Evolutionary conservation across 2,113 vertebrate species (phyloP).

Genomic region (Periophthalmodon schlosseri): DNA sequence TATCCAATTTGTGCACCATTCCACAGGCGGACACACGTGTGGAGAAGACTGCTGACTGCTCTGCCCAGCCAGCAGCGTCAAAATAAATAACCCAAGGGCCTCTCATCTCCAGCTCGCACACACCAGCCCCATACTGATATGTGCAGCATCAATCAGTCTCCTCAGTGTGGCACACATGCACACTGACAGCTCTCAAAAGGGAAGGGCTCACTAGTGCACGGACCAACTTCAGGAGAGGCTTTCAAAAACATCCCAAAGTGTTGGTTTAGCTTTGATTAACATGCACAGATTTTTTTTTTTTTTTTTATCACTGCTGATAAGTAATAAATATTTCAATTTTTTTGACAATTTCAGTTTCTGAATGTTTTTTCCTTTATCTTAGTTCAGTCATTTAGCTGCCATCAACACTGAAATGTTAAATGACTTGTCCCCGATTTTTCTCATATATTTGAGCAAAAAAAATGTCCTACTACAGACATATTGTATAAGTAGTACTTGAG

Average conservation of each 20-base stretch:
- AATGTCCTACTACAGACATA: too few species aligned
- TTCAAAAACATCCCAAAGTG: slow-evolving; percentile 5
- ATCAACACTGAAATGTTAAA: too few species aligned
- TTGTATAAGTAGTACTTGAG: too few species aligned
- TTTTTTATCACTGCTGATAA: too few species aligned
- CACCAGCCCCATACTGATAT: slow-evolving; percentile 19
- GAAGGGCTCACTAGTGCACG: slow-evolving; percentile 24
- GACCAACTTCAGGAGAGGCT: slow-evolving; percentile 3
- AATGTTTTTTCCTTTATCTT: too few species aligned
- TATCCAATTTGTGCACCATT: slow-evolving; percentile 44
- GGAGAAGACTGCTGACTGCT: slow-evolving; percentile 36
- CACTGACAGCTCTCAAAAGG: slow-evolving; percentile 25
- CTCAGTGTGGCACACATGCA: slow-evolving; percentile 34
- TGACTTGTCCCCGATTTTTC: too few species aligned
- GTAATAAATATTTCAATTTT: too few species aligned
- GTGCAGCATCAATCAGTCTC: slow-evolving; percentile 48
- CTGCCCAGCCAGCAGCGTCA: slow-evolving; percentile 40
- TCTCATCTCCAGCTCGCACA: slow-evolving; percentile 39
- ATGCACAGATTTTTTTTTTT: too few species aligned
- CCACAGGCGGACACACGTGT: slow-evolving; percentile 13
- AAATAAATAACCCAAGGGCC: slow-evolving; percentile 53
- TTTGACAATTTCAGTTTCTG: too few species aligned
- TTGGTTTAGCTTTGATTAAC: background rate
- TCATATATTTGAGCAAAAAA: too few species aligned
- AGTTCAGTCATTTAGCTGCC: too few species aligned